Base-by-base conservation (phyloP, 1,140 invertebrate species). In the Gyrodactylus salaris region DNA sequence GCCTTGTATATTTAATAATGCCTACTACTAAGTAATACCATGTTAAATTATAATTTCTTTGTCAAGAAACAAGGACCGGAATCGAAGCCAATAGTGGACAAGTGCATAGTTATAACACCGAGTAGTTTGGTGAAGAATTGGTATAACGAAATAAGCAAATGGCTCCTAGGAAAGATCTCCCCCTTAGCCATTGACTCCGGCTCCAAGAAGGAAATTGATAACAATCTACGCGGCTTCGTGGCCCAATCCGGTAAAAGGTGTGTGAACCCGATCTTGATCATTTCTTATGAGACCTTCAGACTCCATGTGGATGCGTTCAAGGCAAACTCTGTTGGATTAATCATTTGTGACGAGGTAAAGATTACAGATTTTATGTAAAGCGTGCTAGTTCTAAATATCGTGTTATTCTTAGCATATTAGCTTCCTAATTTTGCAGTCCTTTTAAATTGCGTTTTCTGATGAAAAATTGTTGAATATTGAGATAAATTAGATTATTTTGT, bases 251-350 rank as follows among this genome's bases (percentile, higher is more conserved):
- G 85, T 0, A 76, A 83, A 68, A 82, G 89, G 75, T 85, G 86
- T 74, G 85, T 86, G 0, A 21, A 74, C 23, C 92, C 93, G 0
- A 87, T 99, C 16, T 82, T 99, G 1, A 94, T 99, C 26, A 94
- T 99, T 75, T 97, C 92, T 25, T 99, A 99, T 81, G 95, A 99
- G 83, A 96, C 93, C 0, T 97, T 99, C 79, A 85, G 94, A 74
- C 85, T 95, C 74, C 93, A 99, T 79, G 77, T 78, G 21, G 25
- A 75, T 70, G 77, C 78, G 1, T 76, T 98, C 34, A 88, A 93
- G 78, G 86, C 87, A 75, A 87, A 87, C 72, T 88, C 94, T 83
- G 87, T 98, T 68, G 95, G 93, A 25, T 83, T 98, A 26, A 88
- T 98, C 0, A 85, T 99, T 1, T 99, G 95, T 83, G 94, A 99